Conservation (phyloP, 23 tunicate genomes). For the Ascidia mentula region DNA sequence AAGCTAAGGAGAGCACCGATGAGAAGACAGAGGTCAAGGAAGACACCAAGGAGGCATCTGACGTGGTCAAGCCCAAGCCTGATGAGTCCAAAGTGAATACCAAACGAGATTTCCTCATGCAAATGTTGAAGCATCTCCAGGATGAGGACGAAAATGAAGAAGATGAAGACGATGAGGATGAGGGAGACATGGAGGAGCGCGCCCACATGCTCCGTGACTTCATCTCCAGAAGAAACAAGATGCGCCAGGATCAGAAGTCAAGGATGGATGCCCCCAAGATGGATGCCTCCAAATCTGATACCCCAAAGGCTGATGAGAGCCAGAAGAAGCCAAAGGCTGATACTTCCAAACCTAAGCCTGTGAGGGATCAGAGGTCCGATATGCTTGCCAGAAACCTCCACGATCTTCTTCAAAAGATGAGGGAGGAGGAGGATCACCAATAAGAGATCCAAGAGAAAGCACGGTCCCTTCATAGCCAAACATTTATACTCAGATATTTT, state of each 20-base stretch:
- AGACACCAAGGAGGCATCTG: slow-evolving; percentile 8
- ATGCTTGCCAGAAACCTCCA: neutral
- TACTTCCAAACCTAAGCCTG: neutral
- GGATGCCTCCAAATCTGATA: neutral
- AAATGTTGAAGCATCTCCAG: neutral
- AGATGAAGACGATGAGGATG: neutral
- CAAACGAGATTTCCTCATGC: neutral
- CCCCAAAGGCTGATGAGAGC: neutral
- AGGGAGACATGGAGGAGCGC: neutral
- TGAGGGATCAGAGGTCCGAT: neutral
- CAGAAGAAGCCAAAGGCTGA: neutral
- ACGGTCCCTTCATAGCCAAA: neutral
- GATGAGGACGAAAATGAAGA: neutral
- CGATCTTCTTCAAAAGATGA: neutral
- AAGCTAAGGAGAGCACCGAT: neutral
- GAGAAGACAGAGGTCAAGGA: neutral
- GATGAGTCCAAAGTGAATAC: neutral
- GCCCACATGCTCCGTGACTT: neutral
- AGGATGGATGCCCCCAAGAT: neutral
- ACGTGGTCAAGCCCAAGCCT: too few species aligned
- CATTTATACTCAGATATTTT: neutral
- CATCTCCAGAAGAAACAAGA: neutral
- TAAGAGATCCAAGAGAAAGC: neutral
- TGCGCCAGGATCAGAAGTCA: neutral
- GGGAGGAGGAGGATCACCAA: neutral